phyloP scores from a whole-genome alignment of 53 echinoderm and acorn worm species.

The Echinarachnius parma region DNA sequence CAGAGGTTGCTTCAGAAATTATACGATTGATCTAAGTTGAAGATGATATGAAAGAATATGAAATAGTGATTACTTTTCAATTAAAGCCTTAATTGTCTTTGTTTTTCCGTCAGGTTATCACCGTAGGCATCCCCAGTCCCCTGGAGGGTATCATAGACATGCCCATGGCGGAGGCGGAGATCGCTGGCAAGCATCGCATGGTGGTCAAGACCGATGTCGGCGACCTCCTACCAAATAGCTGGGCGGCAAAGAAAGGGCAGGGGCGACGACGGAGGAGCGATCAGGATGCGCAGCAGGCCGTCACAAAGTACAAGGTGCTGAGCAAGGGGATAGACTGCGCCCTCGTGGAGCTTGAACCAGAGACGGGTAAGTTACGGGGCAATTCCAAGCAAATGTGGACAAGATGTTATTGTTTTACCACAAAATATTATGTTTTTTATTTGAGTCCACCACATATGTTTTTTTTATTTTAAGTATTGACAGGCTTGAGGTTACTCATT shows the following conservation, averaged over 20 bases:
- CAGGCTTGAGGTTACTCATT: too few species aligned
- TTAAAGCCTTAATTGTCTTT: too few species aligned
- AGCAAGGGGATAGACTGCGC: conserved; percentile 49
- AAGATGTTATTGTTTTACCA: too few species aligned
- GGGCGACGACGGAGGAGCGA: neutral
- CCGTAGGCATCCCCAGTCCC: conserved; percentile 70
- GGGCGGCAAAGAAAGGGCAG: neutral
- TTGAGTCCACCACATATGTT: too few species aligned
- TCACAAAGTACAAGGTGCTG: conserved; percentile 73
- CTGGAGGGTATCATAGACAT: conserved; percentile 80
- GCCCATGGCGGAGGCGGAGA: conserved; percentile 72
- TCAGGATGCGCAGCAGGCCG: conserved; percentile 33
- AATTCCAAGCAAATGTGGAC: too few species aligned
- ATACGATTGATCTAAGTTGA: too few species aligned
- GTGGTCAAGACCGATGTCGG: conserved; percentile 65
- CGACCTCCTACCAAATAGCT: conserved; percentile 43
- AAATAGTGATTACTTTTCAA: too few species aligned
- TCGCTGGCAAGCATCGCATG: conserved; percentile 72
- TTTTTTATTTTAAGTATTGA: too few species aligned
- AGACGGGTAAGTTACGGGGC: conserved; percentile 89
- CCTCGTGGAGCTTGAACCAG: conserved; percentile 75
- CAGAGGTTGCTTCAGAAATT: too few species aligned
- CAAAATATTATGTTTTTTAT: too few species aligned
- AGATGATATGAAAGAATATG: too few species aligned
- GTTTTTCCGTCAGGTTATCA: conserved; percentile 16